Evolutionary conservation across 2,888 invertebrate genomes (phyloP).

Genomic region (Ophion costatus): DNA sequence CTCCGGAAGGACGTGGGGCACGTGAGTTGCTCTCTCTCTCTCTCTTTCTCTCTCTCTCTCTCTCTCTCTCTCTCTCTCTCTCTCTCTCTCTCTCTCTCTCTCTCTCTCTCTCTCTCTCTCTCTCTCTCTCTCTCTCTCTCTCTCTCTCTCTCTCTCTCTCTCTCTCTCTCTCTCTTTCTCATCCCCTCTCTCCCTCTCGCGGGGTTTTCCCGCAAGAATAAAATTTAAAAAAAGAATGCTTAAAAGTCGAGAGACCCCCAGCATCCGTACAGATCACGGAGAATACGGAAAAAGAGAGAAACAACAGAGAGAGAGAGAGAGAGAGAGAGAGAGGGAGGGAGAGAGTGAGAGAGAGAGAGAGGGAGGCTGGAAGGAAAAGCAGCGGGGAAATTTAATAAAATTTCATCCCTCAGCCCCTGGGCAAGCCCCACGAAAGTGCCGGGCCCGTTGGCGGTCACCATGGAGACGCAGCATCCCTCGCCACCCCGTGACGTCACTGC

Average conservation of each 20-base stretch:
- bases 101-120: background rate
- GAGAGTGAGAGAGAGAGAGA: conserved; percentile 20
- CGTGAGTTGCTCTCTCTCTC: too few species aligned
- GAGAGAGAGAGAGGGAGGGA: conserved; percentile 44
- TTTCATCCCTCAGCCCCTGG: conserved; percentile 77
- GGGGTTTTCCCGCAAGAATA: conserved; percentile 2
- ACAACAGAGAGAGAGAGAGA: conserved; percentile 9
- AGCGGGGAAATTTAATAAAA: conserved; percentile 81
- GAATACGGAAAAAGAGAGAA: background rate
- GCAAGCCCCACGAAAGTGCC: conserved; percentile 74
- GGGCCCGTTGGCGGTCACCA: conserved; percentile 83
- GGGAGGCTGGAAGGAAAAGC: conserved; percentile 54
- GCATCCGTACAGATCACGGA: background rate
- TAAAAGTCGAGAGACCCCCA: conserved; percentile 1
- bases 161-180: too few species aligned
- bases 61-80: background rate
- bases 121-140: background rate
- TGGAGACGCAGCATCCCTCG: conserved; percentile 82
- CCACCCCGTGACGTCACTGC: conserved; percentile 82
- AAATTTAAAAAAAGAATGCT: conserved; percentile 13
- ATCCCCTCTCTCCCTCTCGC: background rate
- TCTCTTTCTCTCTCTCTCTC: too few species aligned
- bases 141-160: too few species aligned
- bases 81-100: background rate
- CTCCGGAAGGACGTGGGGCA: conserved; percentile 41